A percentile compares a stretch with the other conserved stretches of the same genome.
phyloP scores from a whole-genome alignment of 2,888 invertebrate genomes.

The Agriotes lineatus region DNA sequence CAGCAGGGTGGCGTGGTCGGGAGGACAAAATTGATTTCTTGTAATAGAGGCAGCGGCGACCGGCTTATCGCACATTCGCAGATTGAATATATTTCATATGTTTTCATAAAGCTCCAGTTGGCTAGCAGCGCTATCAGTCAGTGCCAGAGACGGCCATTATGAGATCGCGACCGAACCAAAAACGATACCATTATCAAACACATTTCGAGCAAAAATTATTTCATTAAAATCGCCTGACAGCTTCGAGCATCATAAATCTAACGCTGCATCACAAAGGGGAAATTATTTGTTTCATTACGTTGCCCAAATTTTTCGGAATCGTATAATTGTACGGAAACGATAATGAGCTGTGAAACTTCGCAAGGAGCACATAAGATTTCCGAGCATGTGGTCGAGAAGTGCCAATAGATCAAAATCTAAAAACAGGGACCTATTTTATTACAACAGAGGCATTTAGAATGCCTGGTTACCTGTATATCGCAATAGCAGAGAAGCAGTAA shows the following conservation, averaged over 20 bases:
- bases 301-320: too few species aligned
- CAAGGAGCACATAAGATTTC: too few species aligned
- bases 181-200: slow-evolving; percentile 49
- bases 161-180: slow-evolving; percentile 50
- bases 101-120: slow-evolving; percentile 64
- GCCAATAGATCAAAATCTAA: too few species aligned
- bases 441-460: too few species aligned
- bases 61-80: slow-evolving; percentile 74
- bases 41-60: slow-evolving; percentile 56
- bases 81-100: slow-evolving; percentile 80
- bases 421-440: too few species aligned
- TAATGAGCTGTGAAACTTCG: too few species aligned
- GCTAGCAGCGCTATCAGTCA: slow-evolving; percentile 63
- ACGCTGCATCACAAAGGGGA: background rate
- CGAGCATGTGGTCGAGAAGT: too few species aligned
- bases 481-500: too few species aligned
- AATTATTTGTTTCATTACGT: slow-evolving; percentile 13
- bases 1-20: slow-evolving; percentile 42
- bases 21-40: slow-evolving; percentile 60
- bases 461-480: too few species aligned
- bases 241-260: slow-evolving; percentile 34
- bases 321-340: too few species aligned
- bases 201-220: slow-evolving; percentile 47
- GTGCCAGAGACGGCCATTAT: slow-evolving; percentile 59
- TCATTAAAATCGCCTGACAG: slow-evolving; percentile 36